Evolutionary conservation across 2,888 invertebrate genomes (phyloP), one percentile per base, ranked within the genome.

Genomic region (Suillia variegata): DNA sequence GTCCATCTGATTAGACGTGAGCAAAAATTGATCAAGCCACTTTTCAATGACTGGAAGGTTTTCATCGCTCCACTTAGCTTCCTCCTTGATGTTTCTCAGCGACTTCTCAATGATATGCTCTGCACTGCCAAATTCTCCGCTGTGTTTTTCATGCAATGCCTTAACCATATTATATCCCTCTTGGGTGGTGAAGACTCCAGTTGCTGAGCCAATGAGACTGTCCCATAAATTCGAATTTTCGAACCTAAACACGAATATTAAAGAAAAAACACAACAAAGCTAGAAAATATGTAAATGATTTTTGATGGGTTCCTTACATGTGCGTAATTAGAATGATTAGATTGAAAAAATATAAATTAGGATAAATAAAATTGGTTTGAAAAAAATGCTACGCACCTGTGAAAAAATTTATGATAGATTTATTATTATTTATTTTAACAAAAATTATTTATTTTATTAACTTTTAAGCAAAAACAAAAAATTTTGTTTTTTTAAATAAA

Each of bases 201-300:
- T 91, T 0, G 92, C 90, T 4, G 90, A 87, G 26, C 88, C 87
- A 42, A 92, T 87, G 6, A 93, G 82, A 70, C 86, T 89, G 70
- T 91, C 89, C 93, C 92, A 93, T 2, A 92, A 81, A 71, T 89
- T 89, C 0, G 88, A 89, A 62, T 85, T 86, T 67, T 85, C 84
- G 70, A 89, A 89, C 74, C 90, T 90, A 74, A 52, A 78, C 73
- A 17, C 17, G 54, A 26, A n/a, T n/a, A n/a, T n/a, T n/a, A n/a
- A n/a, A n/a, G 24, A 2, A 15, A 4, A n/a, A 45, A 6, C 48
- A 8, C 10, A 31, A 34, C 26, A 15, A 47, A 5, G 12, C 2
- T 17, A 17, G 31, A n/a, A 6, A 13, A 6, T 21, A 22, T 24
- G 8, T 12, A 2, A 33, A 33, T 12, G 1, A 8, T 13, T n/a